Evolutionary conservation across 2,797 vertebrate genomes (phyloP), one percentile per base, ranked within the genome.

Genomic region (Carduelis carduelis): DNA sequence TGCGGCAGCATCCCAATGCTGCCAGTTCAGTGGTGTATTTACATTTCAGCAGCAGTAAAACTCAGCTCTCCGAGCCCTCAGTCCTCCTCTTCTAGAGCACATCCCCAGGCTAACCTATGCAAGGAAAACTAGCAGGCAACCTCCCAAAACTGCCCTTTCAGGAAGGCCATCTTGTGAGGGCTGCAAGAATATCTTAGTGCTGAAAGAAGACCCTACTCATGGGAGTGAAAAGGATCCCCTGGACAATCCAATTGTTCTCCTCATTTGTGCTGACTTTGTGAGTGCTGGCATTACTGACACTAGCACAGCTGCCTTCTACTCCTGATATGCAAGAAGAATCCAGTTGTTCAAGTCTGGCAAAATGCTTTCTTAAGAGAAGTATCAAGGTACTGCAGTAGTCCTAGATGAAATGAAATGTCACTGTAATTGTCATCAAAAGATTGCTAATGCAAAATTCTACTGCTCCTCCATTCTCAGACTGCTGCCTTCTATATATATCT

Each of bases 71-170:
- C 34, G 28, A 85, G 41, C 19, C 30, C 69, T 87, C 68, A 64
- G 53, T 71, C 11, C 22, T 71, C 15, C 12, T 64, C 53, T 68
- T 83, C 39, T 49, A 23, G 0, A 49, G 26, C 32, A 50, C 0
- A 2, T 23, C 26, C 18, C 24, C 49, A 71, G 22, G 37, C 19
- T 50, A 91, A 69, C 0, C 0, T 11, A 28, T 6, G 8, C 9
- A 72, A 76, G 43, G 24, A 64, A 71, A 85, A 47, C 20, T 18
- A 32, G 37, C 7, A 10, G 49, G 55, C 50, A 60, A 16, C 16
- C 9, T 49, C 21, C 15, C 14, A 27, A 14, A 79, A 61, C 63
- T 14, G 21, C 13, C 22, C 28, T 66, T 90, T 47, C 46, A 60
- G 19, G 28, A 32, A 81, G 66, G 47, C 44, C 5, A 17, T 66